Evolutionary conservation across 2,113 vertebrate genomes (phyloP), one percentile per base, ranked within the genome.

Genomic region (Galeopterus variegatus): DNA sequence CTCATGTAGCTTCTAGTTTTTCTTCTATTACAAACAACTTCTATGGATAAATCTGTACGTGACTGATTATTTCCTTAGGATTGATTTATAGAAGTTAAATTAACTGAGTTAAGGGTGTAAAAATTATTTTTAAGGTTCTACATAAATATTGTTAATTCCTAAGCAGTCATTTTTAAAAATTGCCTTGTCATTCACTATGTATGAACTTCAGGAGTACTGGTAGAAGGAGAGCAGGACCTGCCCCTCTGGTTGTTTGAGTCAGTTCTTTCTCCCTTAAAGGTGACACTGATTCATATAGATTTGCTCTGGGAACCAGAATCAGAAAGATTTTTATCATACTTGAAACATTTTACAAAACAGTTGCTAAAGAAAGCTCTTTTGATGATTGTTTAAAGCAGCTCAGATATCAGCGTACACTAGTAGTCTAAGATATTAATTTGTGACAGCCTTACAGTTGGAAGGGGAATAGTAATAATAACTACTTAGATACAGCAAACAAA

Each of bases 51-150:
- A 79, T 86, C 11, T 88, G 7, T 86, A n/a, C 36, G 77, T 84
- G 26, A 87, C 36, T 70, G 28, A 54, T 70, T 24, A 65, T 64
- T 72, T 73, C 33, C 45, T 93, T 82, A 50, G 45, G 10, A 90
- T 88, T 69, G 17, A 94, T 45, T 65, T 8, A 73, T 36, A 75
- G 26, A 89, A 77, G 80, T 81, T 89, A 84, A 94, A 24, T 97
- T 96, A 36, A 36, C 48, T 85, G 18, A 14, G 17, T 91, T 97
- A 88, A 70, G 21, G 17, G 4, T 83, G n/a, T 96, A 3, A 87
- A 96, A 91, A 56, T 92, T 73, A 62, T 67, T 93, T 88, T 95
- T 70, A 95, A 92, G 26, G 10, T 50, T 93, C 19, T 97, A 41
- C 6, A 8, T 95, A 86, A 94, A 62, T 92, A 91, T 70, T 75